These are phyloP conservation scores for Stichopus chloronotus DNA, from an alignment of 35 echinoderm and acorn worm genomes.

Conservation along the genomic window DNA sequence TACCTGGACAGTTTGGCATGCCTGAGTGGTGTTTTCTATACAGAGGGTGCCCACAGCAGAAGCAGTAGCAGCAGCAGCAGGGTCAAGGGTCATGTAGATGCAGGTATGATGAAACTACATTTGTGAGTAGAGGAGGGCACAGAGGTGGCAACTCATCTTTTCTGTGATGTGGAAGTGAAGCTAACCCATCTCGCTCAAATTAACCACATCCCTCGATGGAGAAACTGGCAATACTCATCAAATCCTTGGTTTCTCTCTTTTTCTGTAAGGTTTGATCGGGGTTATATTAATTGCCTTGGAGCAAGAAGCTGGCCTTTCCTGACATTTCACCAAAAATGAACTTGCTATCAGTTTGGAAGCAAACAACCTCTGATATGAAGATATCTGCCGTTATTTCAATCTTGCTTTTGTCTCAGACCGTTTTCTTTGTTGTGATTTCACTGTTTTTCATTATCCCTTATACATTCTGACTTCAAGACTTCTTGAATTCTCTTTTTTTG, in stretches of 20 bases:
- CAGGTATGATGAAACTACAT: constrained; percentile 43
- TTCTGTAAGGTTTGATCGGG: background rate
- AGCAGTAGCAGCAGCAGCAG: background rate
- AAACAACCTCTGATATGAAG: too few relatives aligned
- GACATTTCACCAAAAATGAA: too few relatives aligned
- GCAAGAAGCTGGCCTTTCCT: too few relatives aligned
- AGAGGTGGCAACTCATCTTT: background rate
- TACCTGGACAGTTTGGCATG: constrained; percentile 48
- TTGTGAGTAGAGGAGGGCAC: background rate
- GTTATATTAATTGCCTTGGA: too few relatives aligned
- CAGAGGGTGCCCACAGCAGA: background rate
- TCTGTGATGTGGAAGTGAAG: constrained; percentile 13
- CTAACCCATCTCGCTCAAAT: constrained; percentile 1
- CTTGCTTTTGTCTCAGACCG: too few relatives aligned
- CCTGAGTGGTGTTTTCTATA: constrained; percentile 25
- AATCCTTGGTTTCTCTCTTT: background rate
- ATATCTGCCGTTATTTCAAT: too few relatives aligned
- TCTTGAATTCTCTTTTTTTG: too few relatives aligned
- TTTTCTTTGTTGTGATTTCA: too few relatives aligned
- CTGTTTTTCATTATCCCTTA: too few relatives aligned
- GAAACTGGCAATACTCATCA: background rate
- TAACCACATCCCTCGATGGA: background rate
- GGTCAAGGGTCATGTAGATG: constrained; percentile 35
- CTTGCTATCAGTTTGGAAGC: too few relatives aligned
- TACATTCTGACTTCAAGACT: too few relatives aligned